Evolutionary conservation across 1,140 invertebrate genomes (phyloP), one percentile per base, ranked within the genome.

Genomic region (Schmidtea mediterranea): DNA sequence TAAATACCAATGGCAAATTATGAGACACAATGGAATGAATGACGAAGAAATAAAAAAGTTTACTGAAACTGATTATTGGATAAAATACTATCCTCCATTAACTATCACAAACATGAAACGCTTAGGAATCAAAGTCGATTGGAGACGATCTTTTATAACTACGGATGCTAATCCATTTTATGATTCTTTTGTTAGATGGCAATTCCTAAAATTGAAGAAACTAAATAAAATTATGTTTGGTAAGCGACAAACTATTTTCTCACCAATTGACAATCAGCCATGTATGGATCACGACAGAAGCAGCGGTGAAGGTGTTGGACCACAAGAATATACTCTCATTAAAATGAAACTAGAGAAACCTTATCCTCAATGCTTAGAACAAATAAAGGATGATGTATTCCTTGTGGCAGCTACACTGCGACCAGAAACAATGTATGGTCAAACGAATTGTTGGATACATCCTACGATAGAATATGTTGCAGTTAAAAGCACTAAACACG

Each of bases 391-490:
- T 58, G 59, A 71, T 8, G 71, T 92, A 19, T 90, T 69, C 62
- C 71, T 97, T 43, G 84, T 97, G 12, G 87, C 89, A 37, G 92
- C 86, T n/a, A 98, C 92, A 15, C 66, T 98, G 5, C 69, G 89
- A 53, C 89, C 90, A 10, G 92, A 98, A 69, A 98, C 92, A 1
- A 97, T 98, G 90, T 98, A 94, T 63, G 92, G 92, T 1, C 92
- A 97, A 70, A 98, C 92, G 0, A 98, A 97, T 62, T 94, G 89
- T 62, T 98, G 89, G 86, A 60, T 98, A 1, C 77, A 78, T 59
- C 92, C 92, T 2, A 83, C 92, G 57, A 84, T 95, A 55, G 75
- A 75, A 52, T 95, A 95, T 58, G 75, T 89, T 55, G 83, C 78
- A 13, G 79, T 83, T 56, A 73, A 74, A 3, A 55, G 53, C 23